phyloP scores from a whole-genome alignment of 1,140 invertebrate genomes.

The Drosophila saltans region DNA sequence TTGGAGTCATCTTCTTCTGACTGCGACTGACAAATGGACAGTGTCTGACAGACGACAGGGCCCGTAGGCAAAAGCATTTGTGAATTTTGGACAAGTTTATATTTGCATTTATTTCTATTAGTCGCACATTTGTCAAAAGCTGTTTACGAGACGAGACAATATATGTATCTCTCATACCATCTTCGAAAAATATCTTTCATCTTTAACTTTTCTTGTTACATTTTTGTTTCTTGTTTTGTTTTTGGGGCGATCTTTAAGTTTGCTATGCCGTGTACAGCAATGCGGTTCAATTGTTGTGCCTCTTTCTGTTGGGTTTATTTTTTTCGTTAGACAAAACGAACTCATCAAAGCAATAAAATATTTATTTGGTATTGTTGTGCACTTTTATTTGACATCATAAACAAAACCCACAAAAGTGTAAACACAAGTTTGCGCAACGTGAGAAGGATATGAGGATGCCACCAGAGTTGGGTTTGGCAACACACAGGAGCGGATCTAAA shows the following conservation, averaged over 20 bases:
- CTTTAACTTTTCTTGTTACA: constrained; percentile 12
- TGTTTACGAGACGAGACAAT: constrained; percentile 52
- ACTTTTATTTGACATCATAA: constrained; percentile 82
- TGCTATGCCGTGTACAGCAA: constrained; percentile 8
- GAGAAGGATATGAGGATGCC: constrained; percentile 35
- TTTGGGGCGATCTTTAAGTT: constrained; percentile 44
- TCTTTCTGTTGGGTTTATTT: constrained; percentile 15
- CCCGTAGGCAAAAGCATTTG: constrained; percentile 51
- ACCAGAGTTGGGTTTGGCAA: not conserved
- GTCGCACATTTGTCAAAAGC: constrained; percentile 80
- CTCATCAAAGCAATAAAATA: constrained; percentile 77
- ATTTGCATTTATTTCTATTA: constrained; percentile 82
- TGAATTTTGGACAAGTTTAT: constrained; percentile 76
- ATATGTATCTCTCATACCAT: constrained; percentile 22
- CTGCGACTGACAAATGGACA: constrained; percentile 76
- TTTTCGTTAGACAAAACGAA: constrained; percentile 49
- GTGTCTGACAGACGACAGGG: constrained; percentile 69
- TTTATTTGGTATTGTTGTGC: constrained; percentile 80
- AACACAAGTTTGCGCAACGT: constrained; percentile 64
- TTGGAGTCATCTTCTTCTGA: constrained; percentile 28
- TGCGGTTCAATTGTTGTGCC: constrained; percentile 29
- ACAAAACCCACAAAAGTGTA: constrained; percentile 82
- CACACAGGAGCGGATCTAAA: not conserved
- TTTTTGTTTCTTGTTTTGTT: constrained; percentile 26
- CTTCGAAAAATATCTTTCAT: not conserved